These are phyloP conservation scores for Mercenaria mercenaria DNA, from an alignment of 1,140 invertebrate genomes.

Conservation along the genomic window DNA sequence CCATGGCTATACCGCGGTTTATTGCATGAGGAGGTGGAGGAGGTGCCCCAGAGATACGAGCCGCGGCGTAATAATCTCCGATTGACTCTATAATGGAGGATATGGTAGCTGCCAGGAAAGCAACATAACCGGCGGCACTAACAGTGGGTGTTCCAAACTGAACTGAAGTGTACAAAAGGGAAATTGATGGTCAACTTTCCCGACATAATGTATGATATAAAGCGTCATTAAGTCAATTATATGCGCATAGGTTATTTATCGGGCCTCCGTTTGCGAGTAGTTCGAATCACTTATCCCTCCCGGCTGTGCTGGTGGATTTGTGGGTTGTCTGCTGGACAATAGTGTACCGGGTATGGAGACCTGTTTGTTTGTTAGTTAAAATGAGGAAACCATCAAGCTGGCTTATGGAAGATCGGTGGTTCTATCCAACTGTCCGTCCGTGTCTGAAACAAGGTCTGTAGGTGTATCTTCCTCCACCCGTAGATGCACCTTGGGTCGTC, in stretches of 20 bases:
- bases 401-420: too few relatives aligned
- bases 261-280: not conserved
- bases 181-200: not conserved
- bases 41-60: slow-evolving; percentile 91
- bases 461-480: not conserved
- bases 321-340: slow-evolving; percentile 94
- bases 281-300: slow-evolving; percentile 89
- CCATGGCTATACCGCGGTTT: slow-evolving; percentile 90
- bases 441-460: not conserved
- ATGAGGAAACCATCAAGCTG: too few relatives aligned
- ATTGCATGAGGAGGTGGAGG: slow-evolving; percentile 94
- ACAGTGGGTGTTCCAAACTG: slow-evolving; percentile 90
- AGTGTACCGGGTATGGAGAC: slow-evolving; percentile 94
- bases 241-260: not conserved
- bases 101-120: slow-evolving; percentile 94
- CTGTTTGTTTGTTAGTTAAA: not conserved
- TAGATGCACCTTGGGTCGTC: too few relatives aligned
- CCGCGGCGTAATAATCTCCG: slow-evolving; percentile 95
- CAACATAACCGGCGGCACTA: slow-evolving; percentile 91
- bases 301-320: slow-evolving; percentile 93
- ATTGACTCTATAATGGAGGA: slow-evolving; percentile 95
- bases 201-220: not conserved
- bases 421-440: too few relatives aligned
- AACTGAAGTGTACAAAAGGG: slow-evolving; percentile 55
- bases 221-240: not conserved